phyloP scores from a whole-genome alignment of 2,888 invertebrate species.

The Patella pellucida region DNA sequence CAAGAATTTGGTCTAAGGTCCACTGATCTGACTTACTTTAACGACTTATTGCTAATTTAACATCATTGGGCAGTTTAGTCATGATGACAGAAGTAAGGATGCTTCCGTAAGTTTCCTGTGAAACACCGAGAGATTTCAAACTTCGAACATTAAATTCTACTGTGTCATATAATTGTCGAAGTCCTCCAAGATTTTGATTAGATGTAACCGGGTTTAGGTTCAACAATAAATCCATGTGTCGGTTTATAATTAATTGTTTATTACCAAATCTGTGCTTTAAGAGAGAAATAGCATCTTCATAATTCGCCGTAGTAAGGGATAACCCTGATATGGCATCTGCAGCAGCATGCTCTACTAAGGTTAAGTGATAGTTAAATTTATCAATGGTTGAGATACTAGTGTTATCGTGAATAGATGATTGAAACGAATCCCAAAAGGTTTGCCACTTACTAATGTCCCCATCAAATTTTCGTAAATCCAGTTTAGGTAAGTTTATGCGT shows the following conservation, averaged over 20 bases:
- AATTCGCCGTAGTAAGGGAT: background rate
- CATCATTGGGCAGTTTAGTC: background rate
- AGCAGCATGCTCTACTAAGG: background rate
- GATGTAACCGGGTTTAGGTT: background rate
- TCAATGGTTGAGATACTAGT: background rate
- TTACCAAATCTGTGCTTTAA: background rate
- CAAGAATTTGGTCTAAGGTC: background rate
- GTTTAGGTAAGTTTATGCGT: background rate
- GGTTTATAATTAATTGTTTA: constrained; percentile 1
- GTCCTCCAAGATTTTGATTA: background rate
- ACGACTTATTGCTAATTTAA: background rate
- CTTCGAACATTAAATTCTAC: constrained; percentile 2
- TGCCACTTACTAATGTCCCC: background rate
- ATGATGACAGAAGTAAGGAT: background rate
- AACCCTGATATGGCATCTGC: background rate
- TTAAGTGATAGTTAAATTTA: background rate
- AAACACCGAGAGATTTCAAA: background rate
- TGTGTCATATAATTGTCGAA: background rate
- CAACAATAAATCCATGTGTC: background rate
- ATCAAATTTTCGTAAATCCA: background rate
- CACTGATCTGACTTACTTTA: background rate
- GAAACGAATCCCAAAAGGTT: background rate
- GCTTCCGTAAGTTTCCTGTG: background rate
- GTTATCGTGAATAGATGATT: background rate
- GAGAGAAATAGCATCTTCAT: background rate